Conservation (phyloP, 2,113 vertebrate species). For the Sclerurus mexicanus region DNA sequence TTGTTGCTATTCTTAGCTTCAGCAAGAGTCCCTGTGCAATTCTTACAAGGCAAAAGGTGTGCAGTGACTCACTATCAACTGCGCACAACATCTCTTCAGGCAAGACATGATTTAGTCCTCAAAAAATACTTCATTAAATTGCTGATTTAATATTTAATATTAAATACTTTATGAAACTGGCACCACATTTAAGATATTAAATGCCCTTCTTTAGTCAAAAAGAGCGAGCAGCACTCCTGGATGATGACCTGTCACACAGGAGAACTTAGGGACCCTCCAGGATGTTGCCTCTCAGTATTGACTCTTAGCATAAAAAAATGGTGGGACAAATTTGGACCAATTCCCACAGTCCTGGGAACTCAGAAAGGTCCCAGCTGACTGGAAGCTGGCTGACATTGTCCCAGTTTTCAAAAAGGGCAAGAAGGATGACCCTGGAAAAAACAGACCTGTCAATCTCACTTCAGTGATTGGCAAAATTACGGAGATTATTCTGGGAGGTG, state of each 20-base stretch:
- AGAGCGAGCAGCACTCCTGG: neutral
- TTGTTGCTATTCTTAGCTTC: neutral
- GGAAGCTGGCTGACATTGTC: neutral
- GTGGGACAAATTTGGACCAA: neutral
- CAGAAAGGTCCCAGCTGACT: neutral
- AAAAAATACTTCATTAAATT: neutral
- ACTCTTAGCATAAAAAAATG: neutral
- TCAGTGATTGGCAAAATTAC: neutral
- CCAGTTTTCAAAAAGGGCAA: neutral
- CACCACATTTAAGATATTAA: neutral
- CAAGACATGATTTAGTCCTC: neutral
- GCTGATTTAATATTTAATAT: neutral
- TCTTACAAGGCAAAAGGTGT: neutral
- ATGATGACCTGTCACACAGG: fast-evolving
- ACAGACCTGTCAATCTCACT: neutral
- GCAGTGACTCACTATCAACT: neutral
- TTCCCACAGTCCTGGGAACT: neutral
- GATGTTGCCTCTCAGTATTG: neutral
- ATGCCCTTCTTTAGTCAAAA: neutral
- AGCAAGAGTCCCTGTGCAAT: neutral
- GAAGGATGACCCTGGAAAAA: neutral
- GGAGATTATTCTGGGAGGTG: neutral
- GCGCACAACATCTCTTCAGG: neutral
- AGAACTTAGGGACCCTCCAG: neutral
- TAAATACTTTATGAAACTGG: no score